Base-by-base conservation (phyloP, 2,113 vertebrate genomes). In the Nyctereutes procyonoides region DNA sequence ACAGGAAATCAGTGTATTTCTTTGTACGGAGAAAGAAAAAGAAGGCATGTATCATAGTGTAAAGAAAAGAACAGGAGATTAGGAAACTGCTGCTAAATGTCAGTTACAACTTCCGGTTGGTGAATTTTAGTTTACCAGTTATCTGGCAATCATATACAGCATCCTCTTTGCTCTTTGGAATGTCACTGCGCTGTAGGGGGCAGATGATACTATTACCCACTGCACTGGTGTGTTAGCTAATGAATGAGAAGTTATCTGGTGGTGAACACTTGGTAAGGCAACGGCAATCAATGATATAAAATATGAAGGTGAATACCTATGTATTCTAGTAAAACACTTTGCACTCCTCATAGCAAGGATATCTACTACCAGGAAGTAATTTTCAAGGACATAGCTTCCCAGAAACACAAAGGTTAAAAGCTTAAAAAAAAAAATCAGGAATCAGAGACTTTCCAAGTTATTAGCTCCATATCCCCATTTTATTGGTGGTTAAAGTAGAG, bases 1-100 rank as follows among this genome's bases (percentile, higher is more conserved):
- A 95, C 30, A 93, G 69, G 62, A 90, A 88, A 77, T 94, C 28
- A 95, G 24, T 90, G 14, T 58, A 93, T 84, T 93, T 89, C 53
- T 92, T 84, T 89, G 65, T 69, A 77, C 14, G 24, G 3, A 43
- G 8, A 11, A 14, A 55, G 56, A 73, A 30, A 84, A 22, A 55
- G 20, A 69, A 60, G 26, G 22, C 48, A 88, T 16, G 19, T 43
- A 58, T 87, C 19, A 51, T 17, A 19, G 32, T 81, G 1, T 71
- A 85, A 87, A 90, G 71, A 63, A 97, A 96, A 93, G 51, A 89
- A 81, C 6, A 35, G 26, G 51, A 88, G 24, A 11, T 13, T 26
- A 93, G 28, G 77, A 80, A 83, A 69, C 24, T 24, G 81, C 65
- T 71, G 24, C 80, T 62, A 83, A 80, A 90, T 76, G 22, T 32